Conservation (phyloP, 1,140 invertebrate genomes). For the Condylostylus longicornis region DNA sequence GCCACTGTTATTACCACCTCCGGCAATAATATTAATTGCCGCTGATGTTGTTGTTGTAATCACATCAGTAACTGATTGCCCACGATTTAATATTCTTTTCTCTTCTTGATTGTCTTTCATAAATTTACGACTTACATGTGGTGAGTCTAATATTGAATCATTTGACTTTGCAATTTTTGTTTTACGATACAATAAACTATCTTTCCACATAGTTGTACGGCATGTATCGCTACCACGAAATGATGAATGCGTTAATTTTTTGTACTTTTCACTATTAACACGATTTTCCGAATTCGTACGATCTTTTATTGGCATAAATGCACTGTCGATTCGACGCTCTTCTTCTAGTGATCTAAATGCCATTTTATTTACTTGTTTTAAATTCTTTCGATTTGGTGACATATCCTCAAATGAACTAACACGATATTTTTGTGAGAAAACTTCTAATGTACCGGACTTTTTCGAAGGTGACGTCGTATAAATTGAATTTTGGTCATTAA, state of each 20-base stretch:
- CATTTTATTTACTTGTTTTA: conserved; percentile 28
- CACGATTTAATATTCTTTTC: conserved; percentile 4
- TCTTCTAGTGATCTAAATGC: conserved; percentile 30
- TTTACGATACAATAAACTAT: conserved; percentile 30
- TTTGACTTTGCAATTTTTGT: conserved; percentile 31
- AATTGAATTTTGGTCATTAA: conserved; percentile 32
- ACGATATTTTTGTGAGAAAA: conserved; percentile 32
- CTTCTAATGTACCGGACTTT: conserved; percentile 27
- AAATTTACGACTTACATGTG: conserved; percentile 5
- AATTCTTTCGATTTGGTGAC: conserved; percentile 23
- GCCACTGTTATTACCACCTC: too few species aligned
- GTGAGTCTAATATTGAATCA: conserved; percentile 27
- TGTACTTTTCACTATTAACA: conserved; percentile 29
- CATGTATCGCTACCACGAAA: conserved; percentile 28
- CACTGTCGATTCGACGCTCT: conserved; percentile 30
- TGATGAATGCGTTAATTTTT: conserved; percentile 28
- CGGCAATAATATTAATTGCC: too few species aligned
- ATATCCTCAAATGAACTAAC: conserved; percentile 32
- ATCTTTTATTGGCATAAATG: conserved; percentile 28
- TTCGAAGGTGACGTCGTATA: conserved; percentile 32
- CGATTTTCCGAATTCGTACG: conserved; percentile 31
- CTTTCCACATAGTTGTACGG: conserved; percentile 25
- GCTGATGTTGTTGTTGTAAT: too few species aligned
- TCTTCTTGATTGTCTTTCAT: not conserved
- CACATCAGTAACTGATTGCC: conserved; percentile 11